Evolutionary conservation across 2,797 vertebrate genomes (phyloP), one percentile per base, ranked within the genome.

Genomic region (Mormyrops attenuatus): DNA sequence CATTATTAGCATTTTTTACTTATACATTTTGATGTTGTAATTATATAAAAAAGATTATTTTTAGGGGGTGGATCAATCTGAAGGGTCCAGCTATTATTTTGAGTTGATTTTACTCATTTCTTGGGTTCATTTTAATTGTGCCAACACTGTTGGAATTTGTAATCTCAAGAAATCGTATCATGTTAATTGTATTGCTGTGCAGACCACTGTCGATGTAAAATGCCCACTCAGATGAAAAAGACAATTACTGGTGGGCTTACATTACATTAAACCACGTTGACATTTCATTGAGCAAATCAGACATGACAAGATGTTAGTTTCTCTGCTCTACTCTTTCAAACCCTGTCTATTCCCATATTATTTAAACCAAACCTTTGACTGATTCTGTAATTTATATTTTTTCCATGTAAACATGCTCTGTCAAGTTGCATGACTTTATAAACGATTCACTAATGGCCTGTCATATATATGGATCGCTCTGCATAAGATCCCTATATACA

Each of bases 11-110:
- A 57, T 77, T 80, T 89, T 90, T 8, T 91, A 92, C 93, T 91
- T 93, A 89, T 90, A 89, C 53, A 92, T 89, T 91, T 34, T 52
- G 86, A 47, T 88, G 41, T 90, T 82, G 13, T 44, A 47, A 50
- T 89, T 87, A 52, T 87, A 38, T 44, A 6, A 85, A 44, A 41
- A 47, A 63, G 13, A 47, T 44, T 13, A 52, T 49, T 60, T 57
- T 55, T 60, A 47, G 44, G 13, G 2, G 49, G 2, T 66, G 3
- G 57, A 41, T 89, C 44, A 66, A 41, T 66, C 34, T 89, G 13
- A 49, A 89, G 7, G 20, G 15, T 34, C 34, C 57, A 22, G 41
- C 47, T 60, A 49, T 26, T 47, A 66, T 63, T 66, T 63, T 13
- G 17, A 20, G 38, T 26, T 49, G 3, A 26, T 13, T 47, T 66